Conservation (phyloP, 1,140 invertebrate genomes). For the Diabrotica undecimpunctata region DNA sequence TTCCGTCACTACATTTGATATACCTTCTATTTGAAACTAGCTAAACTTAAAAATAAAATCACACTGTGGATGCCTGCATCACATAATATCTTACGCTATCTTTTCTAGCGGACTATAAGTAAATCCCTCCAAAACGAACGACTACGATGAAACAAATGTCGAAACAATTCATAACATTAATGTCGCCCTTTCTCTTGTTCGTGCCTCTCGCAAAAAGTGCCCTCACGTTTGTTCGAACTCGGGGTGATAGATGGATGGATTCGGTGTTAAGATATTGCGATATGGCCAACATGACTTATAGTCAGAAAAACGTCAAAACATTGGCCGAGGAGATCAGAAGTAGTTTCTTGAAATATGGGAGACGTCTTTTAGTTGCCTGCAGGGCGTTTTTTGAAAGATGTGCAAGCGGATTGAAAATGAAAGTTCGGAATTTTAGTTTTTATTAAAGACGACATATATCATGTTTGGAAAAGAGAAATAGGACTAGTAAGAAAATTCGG, state of each 20-base stretch:
- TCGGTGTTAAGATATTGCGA: slow-evolving; percentile 19
- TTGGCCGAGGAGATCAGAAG: not conserved
- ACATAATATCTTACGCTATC: too few species aligned
- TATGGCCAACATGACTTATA: slow-evolving; percentile 10
- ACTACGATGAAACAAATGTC: slow-evolving; percentile 11
- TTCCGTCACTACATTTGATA: too few species aligned
- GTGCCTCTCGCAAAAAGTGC: slow-evolving; percentile 10
- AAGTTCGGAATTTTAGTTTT: not conserved
- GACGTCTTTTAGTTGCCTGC: slow-evolving; percentile 6
- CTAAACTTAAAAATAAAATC: too few species aligned
- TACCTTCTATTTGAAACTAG: too few species aligned
- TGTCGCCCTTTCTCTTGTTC: slow-evolving; percentile 9
- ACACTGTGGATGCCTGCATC: too few species aligned
- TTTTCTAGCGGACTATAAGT: too few species aligned
- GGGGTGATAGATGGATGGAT: slow-evolving; percentile 13
- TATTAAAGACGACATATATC: slow-evolving; percentile 3
- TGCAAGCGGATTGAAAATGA: not conserved
- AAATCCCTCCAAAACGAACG: too few species aligned
- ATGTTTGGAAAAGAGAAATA: not conserved
- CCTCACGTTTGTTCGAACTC: slow-evolving; percentile 7
- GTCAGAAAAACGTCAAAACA: slow-evolving; percentile 19
- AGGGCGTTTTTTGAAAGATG: not conserved
- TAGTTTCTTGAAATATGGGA: slow-evolving; percentile 10
- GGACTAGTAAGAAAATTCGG: too few species aligned
- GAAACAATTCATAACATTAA: slow-evolving; percentile 15